phyloP scores from a whole-genome alignment of 2,888 invertebrate species.

The Oscheius sp. region DNA sequence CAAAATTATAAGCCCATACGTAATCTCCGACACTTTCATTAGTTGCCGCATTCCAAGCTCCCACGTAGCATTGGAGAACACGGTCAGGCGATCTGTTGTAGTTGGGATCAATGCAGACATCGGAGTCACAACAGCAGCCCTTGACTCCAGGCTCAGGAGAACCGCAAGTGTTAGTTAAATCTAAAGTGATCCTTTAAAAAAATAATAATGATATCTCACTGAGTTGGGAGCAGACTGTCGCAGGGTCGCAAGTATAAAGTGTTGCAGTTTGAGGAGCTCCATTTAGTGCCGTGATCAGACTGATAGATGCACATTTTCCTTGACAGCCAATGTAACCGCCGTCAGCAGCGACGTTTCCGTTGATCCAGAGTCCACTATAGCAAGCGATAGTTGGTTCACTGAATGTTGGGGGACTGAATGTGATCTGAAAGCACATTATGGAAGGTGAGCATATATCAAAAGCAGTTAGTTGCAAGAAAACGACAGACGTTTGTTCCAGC shows the following conservation, averaged over 20 bases:
- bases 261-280: conserved; percentile 35
- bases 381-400: conserved; percentile 50
- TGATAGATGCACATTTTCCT: conserved; percentile 52
- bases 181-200: no score
- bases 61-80: conserved; percentile 46
- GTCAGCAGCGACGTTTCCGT: conserved; percentile 41
- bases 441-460: not conserved
- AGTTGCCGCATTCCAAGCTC: conserved; percentile 47
- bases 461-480: no score
- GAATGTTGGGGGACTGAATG: conserved; percentile 37
- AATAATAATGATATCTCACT: not conserved
- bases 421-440: no score
- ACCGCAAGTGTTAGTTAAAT: conserved; percentile 40
- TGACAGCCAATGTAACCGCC: conserved; percentile 42
- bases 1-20: conserved; percentile 5
- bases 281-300: conserved; percentile 41
- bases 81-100: conserved; percentile 49
- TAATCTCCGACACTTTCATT: conserved; percentile 45
- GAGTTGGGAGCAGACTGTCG: conserved; percentile 44
- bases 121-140: conserved; percentile 57
- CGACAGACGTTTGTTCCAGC: not conserved
- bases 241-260: conserved; percentile 55
- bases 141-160: conserved; percentile 46
- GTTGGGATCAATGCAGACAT: conserved; percentile 51
- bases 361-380: conserved; percentile 54